A percentile compares a stretch with the other conserved stretches of the same genome.
phyloP scores from a whole-genome alignment of 2,888 invertebrate species.

The Diadegma fenestrale region DNA sequence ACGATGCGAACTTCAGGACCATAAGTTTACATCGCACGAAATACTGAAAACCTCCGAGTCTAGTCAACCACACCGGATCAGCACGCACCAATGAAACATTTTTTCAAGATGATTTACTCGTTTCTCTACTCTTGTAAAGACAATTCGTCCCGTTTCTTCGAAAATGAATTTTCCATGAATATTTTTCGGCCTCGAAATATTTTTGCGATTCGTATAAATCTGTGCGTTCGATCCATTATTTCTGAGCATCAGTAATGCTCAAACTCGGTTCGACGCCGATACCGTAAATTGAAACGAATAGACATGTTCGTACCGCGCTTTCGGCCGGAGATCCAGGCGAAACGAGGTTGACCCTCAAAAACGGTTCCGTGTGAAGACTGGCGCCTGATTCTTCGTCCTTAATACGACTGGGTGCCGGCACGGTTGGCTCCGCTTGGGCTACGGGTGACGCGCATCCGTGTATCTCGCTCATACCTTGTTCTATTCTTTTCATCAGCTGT shows the following conservation, averaged over 20 bases:
- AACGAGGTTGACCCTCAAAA: constrained; percentile 91
- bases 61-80: too few species aligned
- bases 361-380: constrained; percentile 83
- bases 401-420: constrained; percentile 64
- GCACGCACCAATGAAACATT: too few species aligned
- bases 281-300: not conserved
- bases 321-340: constrained; percentile 93
- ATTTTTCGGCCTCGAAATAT: too few species aligned
- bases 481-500: constrained; percentile 93
- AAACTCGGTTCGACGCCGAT: not conserved
- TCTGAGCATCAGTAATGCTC: not conserved
- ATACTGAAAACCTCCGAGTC: too few species aligned
- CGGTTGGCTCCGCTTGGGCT: constrained; percentile 68
- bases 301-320: constrained; percentile 88
- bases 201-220: too few species aligned
- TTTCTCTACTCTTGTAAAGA: too few species aligned
- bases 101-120: too few species aligned
- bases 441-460: constrained; percentile 82
- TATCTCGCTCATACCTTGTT: constrained; percentile 89
- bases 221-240: too few species aligned
- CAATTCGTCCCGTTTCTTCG: too few species aligned
- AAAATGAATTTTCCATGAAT: too few species aligned
- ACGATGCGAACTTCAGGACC: too few species aligned
- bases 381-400: constrained; percentile 70
- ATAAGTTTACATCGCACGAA: too few species aligned